A percentile compares a stretch with the other conserved stretches of the same genome.
These are phyloP conservation scores for Trididemnum nubilum DNA, from an alignment of 23 tunicate genomes.

Conservation along the genomic window DNA sequence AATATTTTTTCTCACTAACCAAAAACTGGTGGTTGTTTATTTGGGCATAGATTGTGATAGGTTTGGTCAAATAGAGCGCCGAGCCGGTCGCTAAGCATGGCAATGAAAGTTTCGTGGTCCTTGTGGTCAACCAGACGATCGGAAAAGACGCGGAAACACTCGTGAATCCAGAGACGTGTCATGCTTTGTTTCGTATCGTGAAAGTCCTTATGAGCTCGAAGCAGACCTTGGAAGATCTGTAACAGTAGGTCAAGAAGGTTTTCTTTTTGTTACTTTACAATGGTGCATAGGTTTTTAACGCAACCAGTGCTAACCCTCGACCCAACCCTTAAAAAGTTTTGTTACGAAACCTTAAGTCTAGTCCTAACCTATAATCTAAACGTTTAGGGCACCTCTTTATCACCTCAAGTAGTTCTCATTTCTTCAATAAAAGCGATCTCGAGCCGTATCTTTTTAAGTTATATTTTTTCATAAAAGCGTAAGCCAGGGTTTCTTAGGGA, in stretches of 20 bases:
- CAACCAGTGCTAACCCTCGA: too few relatives aligned
- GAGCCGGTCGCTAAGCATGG: slow-evolving; percentile 73
- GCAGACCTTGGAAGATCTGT: slow-evolving; percentile 96
- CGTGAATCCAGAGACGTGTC: slow-evolving; percentile 98
- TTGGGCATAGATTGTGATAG: slow-evolving; percentile 89
- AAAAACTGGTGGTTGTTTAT: slow-evolving; percentile 86
- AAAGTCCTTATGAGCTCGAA: slow-evolving; percentile 93
- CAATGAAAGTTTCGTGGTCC: slow-evolving; percentile 73
- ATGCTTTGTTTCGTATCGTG: slow-evolving; percentile 92
- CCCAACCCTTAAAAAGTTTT: too few relatives aligned
- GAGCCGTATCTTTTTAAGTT: too few relatives aligned
- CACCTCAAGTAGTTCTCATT: too few relatives aligned
- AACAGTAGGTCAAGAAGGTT: neutral
- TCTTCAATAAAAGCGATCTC: too few relatives aligned
- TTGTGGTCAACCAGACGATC: slow-evolving; percentile 89
- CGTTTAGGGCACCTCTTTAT: too few relatives aligned
- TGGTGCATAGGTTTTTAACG: too few relatives aligned
- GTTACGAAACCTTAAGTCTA: too few relatives aligned
- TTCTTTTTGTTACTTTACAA: too few relatives aligned
- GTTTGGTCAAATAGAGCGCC: slow-evolving; percentile 94
- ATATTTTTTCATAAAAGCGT: too few relatives aligned
- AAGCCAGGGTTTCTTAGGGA: too few relatives aligned
- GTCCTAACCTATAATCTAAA: too few relatives aligned
- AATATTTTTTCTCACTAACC: slow-evolving; percentile 36
- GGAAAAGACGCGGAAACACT: slow-evolving; percentile 91